A percentile compares a stretch with the other conserved stretches of the same genome.
phyloP scores from a whole-genome alignment of 2,113 vertebrate species.

The Shinisaurus crocodilurus region DNA sequence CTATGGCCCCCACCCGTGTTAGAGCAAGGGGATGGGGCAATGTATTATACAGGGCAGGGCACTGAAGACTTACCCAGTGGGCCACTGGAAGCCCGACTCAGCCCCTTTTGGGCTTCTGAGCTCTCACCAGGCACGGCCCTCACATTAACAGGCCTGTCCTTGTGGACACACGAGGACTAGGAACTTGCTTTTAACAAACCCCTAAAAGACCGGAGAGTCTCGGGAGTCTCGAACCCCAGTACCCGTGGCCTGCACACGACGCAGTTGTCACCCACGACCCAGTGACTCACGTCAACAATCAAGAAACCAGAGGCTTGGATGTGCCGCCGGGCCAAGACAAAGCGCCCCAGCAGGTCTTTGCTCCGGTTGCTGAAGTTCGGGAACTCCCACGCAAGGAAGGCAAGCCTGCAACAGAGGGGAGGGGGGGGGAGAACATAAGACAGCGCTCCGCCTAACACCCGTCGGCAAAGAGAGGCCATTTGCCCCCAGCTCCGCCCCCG shows the following conservation, averaged over 20 bases:
- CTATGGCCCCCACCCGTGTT: no score
- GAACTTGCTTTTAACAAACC: not conserved
- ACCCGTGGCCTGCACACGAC: no score
- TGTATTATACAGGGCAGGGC: no score
- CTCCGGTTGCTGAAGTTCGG: conserved; percentile 81
- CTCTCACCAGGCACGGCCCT: not conserved
- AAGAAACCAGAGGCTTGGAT: conserved; percentile 85
- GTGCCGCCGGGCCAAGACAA: conserved; percentile 84
- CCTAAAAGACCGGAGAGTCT: no score
- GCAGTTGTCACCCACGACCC: no score
- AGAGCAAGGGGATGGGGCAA: no score
- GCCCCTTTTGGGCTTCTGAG: not conserved
- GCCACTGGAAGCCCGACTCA: not conserved
- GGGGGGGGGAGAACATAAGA: no score
- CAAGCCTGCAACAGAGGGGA: conserved; percentile 74
- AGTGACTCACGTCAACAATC: conserved; percentile 80
- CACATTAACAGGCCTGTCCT: no score
- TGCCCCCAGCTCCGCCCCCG: not conserved
- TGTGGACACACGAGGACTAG: not conserved
- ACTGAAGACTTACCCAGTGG: not conserved
- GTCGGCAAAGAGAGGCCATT: no score
- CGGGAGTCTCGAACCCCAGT: no score
- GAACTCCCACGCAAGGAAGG: conserved; percentile 88
- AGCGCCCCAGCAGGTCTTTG: conserved; percentile 87
- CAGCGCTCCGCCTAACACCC: no score